Evolutionary conservation across 1,140 invertebrate species (phyloP).

Genomic region (Probaryconus sp.): DNA sequence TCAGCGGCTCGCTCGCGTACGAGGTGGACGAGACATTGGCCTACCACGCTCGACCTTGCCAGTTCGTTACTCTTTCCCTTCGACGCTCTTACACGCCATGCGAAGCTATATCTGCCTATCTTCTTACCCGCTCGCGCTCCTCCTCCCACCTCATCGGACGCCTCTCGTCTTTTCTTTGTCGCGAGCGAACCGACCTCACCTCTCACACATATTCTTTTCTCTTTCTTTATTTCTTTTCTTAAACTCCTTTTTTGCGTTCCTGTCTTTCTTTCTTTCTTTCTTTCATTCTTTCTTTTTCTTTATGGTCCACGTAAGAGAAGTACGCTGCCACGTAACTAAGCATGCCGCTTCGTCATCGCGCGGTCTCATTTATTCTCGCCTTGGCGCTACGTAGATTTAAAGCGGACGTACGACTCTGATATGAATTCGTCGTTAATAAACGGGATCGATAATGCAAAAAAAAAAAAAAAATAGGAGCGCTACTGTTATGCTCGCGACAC

Average conservation of each 20-base stretch:
- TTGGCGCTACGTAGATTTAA: slow-evolving; percentile 46
- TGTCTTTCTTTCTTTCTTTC: slow-evolving; percentile 24
- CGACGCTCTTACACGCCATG: slow-evolving; percentile 45
- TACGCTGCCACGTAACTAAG: slow-evolving; percentile 51
- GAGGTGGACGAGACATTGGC: slow-evolving; percentile 76
- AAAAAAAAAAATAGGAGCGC: too few species aligned
- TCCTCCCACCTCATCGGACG: slow-evolving; percentile 14
- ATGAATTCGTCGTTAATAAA: slow-evolving; percentile 61
- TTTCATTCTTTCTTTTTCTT: slow-evolving; percentile 29
- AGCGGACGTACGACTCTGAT: slow-evolving; percentile 19
- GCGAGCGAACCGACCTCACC: slow-evolving; percentile 13
- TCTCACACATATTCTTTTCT: slow-evolving; percentile 10
- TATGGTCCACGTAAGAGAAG: slow-evolving; percentile 44
- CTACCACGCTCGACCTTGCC: slow-evolving; percentile 78
- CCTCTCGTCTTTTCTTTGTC: slow-evolving; percentile 1
- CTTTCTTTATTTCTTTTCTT: slow-evolving; percentile 30
- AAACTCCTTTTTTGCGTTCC: slow-evolving; percentile 16
- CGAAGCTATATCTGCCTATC: slow-evolving; percentile 57
- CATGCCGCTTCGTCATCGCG: slow-evolving; percentile 62
- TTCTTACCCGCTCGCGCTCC: slow-evolving; percentile 43
- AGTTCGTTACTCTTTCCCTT: slow-evolving; percentile 77
- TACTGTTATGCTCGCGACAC: slow-evolving; percentile 38
- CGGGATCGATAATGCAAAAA: slow-evolving; percentile 33
- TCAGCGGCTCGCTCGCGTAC: slow-evolving; percentile 51
- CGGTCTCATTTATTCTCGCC: slow-evolving; percentile 62